Evolutionary conservation across 2,113 vertebrate species (phyloP).

Genomic region (Paradisaea rubra): DNA sequence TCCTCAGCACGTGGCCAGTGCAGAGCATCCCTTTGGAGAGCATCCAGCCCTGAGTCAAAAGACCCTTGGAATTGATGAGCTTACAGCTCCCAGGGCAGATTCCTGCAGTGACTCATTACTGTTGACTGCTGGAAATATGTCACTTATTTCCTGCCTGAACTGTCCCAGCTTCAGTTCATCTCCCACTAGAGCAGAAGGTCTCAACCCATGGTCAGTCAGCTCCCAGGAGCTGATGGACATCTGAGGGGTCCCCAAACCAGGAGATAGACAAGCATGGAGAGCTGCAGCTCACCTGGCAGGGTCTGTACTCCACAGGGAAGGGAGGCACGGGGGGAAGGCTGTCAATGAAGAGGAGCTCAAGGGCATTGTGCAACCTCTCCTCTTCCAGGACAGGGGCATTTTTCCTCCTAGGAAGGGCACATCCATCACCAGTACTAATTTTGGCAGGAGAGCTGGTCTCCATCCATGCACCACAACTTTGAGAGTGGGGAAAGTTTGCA

Average conservation of each 20-base stretch:
- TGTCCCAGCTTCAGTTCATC: not conserved
- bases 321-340: not conserved
- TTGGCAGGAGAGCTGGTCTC: not conserved
- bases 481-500: not conserved
- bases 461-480: not conserved
- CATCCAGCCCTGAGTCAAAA: not conserved
- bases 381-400: not conserved
- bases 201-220: not conserved
- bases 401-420: not conserved
- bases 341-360: not conserved
- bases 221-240: not conserved
- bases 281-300: not conserved
- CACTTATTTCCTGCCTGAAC: conserved; percentile 37
- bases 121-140: not conserved
- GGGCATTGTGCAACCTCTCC: not conserved
- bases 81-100: conserved; percentile 14
- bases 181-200: not conserved
- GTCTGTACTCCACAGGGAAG: not conserved
- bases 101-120: conserved; percentile 1
- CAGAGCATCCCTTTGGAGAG: not conserved
- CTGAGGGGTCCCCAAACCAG: not conserved
- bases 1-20: not conserved
- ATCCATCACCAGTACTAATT: not conserved
- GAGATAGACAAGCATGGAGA: not conserved
- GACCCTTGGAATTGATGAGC: not conserved